phyloP scores from a whole-genome alignment of 2,797 vertebrate species.

The Micromesistius poutassou region DNA sequence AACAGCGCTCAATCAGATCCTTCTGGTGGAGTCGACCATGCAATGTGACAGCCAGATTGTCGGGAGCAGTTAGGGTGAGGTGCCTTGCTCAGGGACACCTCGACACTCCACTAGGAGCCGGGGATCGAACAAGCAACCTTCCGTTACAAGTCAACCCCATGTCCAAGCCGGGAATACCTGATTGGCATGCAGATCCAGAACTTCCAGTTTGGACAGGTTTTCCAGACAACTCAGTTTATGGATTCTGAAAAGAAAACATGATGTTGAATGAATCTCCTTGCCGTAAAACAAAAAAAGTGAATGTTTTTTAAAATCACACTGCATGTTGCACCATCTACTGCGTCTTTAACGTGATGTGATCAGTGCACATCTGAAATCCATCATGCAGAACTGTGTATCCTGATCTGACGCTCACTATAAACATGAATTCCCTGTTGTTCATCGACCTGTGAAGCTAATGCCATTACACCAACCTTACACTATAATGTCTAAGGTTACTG shows the following conservation, averaged over 20 bases:
- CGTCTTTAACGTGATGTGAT: neutral
- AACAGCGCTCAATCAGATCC: neutral
- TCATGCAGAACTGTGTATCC: neutral
- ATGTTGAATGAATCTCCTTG: neutral
- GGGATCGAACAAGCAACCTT: too few relatives aligned
- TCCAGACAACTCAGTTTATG: conserved; percentile 84
- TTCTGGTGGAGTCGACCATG: too few relatives aligned
- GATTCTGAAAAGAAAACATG: conserved; percentile 73
- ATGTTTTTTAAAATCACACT: neutral
- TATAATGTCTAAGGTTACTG: neutral
- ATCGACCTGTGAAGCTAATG: neutral
- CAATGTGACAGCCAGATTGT: too few relatives aligned
- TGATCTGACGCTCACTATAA: neutral
- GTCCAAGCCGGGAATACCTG: conserved; percentile 75
- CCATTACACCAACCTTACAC: neutral
- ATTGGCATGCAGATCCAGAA: conserved; percentile 94
- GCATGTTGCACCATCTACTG: neutral
- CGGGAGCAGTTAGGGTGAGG: too few relatives aligned
- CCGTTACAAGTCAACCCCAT: too few relatives aligned
- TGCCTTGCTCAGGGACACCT: too few relatives aligned
- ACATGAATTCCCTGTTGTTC: neutral
- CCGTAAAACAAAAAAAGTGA: neutral
- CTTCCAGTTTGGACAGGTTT: conserved; percentile 81
- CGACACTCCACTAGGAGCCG: neutral
- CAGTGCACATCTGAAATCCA: conserved; percentile 1